Evolutionary conservation across 2,113 vertebrate genomes (phyloP).

Genomic region (Coryphaenoides rupestris): DNA sequence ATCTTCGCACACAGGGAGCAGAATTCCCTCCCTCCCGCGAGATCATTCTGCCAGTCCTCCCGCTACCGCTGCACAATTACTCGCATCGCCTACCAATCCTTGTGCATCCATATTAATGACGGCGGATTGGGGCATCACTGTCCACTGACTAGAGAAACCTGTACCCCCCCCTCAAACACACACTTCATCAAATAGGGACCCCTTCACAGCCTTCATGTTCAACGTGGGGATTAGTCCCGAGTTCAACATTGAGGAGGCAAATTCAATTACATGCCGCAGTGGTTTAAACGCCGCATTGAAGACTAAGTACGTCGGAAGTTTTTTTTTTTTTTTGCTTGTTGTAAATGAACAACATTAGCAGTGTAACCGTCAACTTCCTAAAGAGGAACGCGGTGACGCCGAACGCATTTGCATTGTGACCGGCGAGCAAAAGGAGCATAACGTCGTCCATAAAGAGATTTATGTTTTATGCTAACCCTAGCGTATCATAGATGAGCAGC

Average conservation of each 20-base stretch:
- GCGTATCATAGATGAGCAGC: too few relatives aligned
- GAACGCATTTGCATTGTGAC: too few relatives aligned
- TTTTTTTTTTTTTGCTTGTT: too few relatives aligned
- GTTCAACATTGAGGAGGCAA: conserved; percentile 27
- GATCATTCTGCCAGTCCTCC: conserved; percentile 53
- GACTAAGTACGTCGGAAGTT: not conserved
- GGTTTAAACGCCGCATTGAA: conserved; percentile 23
- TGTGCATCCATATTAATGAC: conserved; percentile 61
- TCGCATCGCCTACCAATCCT: conserved; percentile 59
- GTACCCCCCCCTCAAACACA: conserved; percentile 37
- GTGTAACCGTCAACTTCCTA: too few relatives aligned
- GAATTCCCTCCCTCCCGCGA: conserved; percentile 54
- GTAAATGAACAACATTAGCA: conserved; percentile 5
- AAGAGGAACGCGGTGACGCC: too few relatives aligned
- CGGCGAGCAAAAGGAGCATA: too few relatives aligned
- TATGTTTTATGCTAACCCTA: too few relatives aligned
- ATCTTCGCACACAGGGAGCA: conserved; percentile 47
- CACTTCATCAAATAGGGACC: conserved; percentile 13
- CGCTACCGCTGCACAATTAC: conserved; percentile 60
- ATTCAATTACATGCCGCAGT: conserved; percentile 47
- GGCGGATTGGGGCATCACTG: conserved; percentile 43
- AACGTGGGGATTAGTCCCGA: conserved; percentile 9
- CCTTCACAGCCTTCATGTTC: conserved; percentile 17
- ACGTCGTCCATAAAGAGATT: too few relatives aligned
- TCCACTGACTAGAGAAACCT: conserved; percentile 33